Base-by-base conservation (phyloP, 2,113 vertebrate species). In the Charadrius vociferus region DNA sequence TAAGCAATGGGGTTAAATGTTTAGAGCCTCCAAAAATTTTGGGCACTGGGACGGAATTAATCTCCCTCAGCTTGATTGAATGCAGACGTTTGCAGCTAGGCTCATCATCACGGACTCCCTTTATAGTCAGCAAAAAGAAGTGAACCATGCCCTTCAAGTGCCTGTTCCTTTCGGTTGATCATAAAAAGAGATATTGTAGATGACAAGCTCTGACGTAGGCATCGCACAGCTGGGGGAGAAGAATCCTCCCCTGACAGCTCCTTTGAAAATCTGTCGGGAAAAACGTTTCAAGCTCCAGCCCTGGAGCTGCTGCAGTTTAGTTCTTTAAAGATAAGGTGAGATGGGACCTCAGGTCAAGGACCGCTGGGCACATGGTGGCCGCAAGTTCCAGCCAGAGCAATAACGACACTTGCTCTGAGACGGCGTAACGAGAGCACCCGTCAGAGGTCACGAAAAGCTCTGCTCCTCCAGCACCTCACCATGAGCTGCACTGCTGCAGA, bases 121-220 rank as follows among this genome's bases (percentile, higher is more conserved):
- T 95, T 88, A 82, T 34, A 95, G 90, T 96, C 92, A 96, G 93
- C 81, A 93, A 61, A 94, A 92, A 95, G 58, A 90, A 94, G 88
- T 93, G 85, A 97, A 95, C 90, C 62, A 9, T 95, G 87, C 65
- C 84, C 83, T 96, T 94, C 92, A 90, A 91, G 53, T 56, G 84
- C 87, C 90, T 93, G 53, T 77, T 95, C 75, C 62, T 90, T 94
- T 92, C 2, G 22, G 70, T 32, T 72, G 92, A 90, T 95, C 83
- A 39, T 82, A 88, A 93, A 94, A 91, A 86, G 87, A 93, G 87
- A 92, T 93, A 91, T 14, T 86, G 74, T 92, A 77, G 78, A 96
- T 82, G 88, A 93, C 87, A 94, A 95, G 74, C 84, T 94, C 84
- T 96, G 92, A 97, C 26, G 30, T 82, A 70, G 90, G 62, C 93